Conservation (phyloP, 2,113 vertebrate genomes). For the Saguinus midas region DNA sequence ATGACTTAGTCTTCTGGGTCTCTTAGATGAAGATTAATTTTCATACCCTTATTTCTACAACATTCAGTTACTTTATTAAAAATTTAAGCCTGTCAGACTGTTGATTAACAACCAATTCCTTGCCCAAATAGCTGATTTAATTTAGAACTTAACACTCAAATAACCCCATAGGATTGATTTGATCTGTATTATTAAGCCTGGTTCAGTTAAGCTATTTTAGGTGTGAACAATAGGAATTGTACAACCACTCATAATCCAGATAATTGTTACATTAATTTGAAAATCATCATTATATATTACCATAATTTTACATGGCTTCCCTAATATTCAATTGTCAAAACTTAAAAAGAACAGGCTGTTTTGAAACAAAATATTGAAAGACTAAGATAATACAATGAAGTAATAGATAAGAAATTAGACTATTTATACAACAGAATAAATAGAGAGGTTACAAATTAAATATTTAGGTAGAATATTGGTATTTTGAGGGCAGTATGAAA, state of each 20-base stretch:
- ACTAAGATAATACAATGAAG: background rate
- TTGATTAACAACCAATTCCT: background rate
- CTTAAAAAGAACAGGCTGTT: background rate
- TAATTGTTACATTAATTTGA: background rate
- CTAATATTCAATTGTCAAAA: background rate
- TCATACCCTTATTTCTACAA: background rate
- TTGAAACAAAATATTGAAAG: background rate
- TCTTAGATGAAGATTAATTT: background rate
- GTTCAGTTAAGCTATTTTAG: background rate
- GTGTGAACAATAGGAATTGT: background rate
- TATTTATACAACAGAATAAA: background rate
- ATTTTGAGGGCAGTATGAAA: background rate
- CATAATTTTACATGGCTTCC: background rate
- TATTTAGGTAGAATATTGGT: background rate
- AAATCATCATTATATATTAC: constrained; percentile 25
- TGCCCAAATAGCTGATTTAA: background rate
- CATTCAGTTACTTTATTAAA: constrained; percentile 14
- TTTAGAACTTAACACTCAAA: constrained; percentile 27
- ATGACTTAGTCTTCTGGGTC: background rate
- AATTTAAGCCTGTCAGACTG: background rate
- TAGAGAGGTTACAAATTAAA: background rate
- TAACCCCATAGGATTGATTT: constrained; percentile 5
- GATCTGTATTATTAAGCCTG: background rate
- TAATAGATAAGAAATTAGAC: background rate
- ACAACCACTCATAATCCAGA: background rate